phyloP scores from a whole-genome alignment of 2,113 vertebrate genomes.

The Pseudolaguvia tuberculata region DNA sequence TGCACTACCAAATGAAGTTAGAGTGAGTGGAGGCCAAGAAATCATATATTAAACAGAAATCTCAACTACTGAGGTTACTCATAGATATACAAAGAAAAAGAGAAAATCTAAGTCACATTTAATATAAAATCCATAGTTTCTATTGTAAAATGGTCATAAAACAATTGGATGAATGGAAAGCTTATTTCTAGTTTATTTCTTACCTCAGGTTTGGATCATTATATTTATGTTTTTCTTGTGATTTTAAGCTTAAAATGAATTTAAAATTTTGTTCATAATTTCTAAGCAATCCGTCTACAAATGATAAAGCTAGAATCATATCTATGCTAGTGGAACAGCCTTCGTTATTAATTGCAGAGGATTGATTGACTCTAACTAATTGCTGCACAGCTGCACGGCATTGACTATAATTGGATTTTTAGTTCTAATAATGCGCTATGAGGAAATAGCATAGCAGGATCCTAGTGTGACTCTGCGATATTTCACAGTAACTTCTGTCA shows the following conservation, averaged over 20 bases:
- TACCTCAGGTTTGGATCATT: too few relatives aligned
- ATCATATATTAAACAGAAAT: not conserved
- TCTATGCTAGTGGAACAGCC: not conserved
- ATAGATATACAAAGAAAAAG: not conserved
- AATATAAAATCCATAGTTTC: not conserved
- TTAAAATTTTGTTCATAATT: too few relatives aligned
- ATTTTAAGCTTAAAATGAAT: too few relatives aligned
- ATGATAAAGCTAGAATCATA: not conserved
- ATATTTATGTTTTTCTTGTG: too few relatives aligned
- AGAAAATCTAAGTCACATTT: not conserved
- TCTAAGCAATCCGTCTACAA: not conserved
- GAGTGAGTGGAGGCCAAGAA: not conserved
- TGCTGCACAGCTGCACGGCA: not conserved
- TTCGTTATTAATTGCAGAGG: not conserved
- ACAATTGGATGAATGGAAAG: too few relatives aligned
- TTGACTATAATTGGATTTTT: not conserved
- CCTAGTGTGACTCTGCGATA: not conserved
- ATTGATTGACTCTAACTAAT: not conserved
- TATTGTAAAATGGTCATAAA: too few relatives aligned
- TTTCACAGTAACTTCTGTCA: not conserved
- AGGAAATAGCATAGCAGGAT: not conserved
- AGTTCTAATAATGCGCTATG: not conserved
- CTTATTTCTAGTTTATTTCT: too few relatives aligned
- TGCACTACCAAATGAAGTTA: not conserved
- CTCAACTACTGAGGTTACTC: not conserved